Evolutionary conservation across 2,797 vertebrate genomes (phyloP).

Genomic region (Discoglossus pictus): DNA sequence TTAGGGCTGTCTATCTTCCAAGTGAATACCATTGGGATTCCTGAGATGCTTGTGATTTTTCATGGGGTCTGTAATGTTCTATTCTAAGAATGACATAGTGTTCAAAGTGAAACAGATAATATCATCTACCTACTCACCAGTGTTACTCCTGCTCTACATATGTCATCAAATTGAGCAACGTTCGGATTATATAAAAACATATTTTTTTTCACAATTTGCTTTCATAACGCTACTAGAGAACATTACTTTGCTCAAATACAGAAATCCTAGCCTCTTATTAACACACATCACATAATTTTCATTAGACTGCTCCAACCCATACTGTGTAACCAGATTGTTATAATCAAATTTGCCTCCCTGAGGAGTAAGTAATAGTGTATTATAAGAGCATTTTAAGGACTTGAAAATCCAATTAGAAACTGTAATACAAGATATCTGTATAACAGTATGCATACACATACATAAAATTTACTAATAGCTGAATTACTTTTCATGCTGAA

Average conservation of each 20-base stretch:
- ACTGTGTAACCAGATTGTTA: constrained; percentile 15
- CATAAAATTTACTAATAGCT: not conserved
- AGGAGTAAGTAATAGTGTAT: constrained; percentile 46
- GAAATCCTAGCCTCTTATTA: constrained; percentile 34
- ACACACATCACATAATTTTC: constrained; percentile 21
- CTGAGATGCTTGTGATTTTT: constrained; percentile 75
- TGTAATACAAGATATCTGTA: not conserved
- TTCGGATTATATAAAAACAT: constrained; percentile 22
- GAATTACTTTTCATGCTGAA: not conserved
- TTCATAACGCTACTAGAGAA: constrained; percentile 8
- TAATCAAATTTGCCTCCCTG: constrained; percentile 47
- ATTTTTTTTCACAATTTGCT: constrained; percentile 10
- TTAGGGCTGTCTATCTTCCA: constrained; percentile 57
- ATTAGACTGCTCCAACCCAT: constrained; percentile 21
- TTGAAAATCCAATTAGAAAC: constrained; percentile 36
- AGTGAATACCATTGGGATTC: constrained; percentile 71
- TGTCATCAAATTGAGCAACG: constrained; percentile 5
- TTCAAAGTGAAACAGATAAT: constrained; percentile 52
- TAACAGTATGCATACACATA: constrained; percentile 8
- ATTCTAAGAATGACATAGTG: constrained; percentile 66
- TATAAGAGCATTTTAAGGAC: constrained; percentile 52
- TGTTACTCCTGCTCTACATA: constrained; percentile 10
- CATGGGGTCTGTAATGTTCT: constrained; percentile 66
- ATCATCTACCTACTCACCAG: constrained; percentile 48
- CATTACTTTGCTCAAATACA: constrained; percentile 30